Evolutionary conservation across 1,140 invertebrate species (phyloP).

Genomic region (Hydropsyche tenuis): DNA sequence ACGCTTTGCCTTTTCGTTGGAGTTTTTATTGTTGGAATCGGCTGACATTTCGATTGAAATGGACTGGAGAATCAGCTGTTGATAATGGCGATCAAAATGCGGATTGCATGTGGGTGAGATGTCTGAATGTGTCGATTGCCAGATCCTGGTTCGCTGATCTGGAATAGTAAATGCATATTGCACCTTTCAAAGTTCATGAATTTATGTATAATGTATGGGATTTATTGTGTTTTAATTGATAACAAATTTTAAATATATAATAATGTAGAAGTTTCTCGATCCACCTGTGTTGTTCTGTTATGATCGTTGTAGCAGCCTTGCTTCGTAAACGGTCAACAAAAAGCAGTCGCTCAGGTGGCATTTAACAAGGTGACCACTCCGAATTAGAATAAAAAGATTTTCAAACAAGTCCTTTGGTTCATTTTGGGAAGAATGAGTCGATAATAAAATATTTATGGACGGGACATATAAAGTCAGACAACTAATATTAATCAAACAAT

Average conservation of each 20-base stretch:
- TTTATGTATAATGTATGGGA: neutral
- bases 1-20: neutral
- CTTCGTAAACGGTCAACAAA: slow-evolving; percentile 22
- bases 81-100: too few species aligned
- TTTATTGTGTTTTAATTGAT: neutral
- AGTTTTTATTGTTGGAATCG: too few species aligned
- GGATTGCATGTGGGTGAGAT: too few species aligned
- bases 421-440: neutral
- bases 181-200: neutral
- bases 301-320: slow-evolving; percentile 27
- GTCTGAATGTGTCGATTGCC: too few species aligned
- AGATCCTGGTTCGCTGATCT: too few species aligned
- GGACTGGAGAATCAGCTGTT: neutral
- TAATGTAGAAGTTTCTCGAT: neutral
- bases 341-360: slow-evolving; percentile 28
- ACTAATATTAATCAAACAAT: too few species aligned
- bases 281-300: slow-evolving; percentile 8
- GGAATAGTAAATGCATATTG: neutral
- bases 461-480: too few species aligned
- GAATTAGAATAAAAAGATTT: slow-evolving; percentile 11
- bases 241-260: neutral
- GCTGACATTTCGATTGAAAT: neutral
- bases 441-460: neutral
- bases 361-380: slow-evolving; percentile 27
- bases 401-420: neutral